These are phyloP conservation scores for Petaurus breviceps DNA, from an alignment of 2,113 vertebrate species.

Conservation along the genomic window DNA sequence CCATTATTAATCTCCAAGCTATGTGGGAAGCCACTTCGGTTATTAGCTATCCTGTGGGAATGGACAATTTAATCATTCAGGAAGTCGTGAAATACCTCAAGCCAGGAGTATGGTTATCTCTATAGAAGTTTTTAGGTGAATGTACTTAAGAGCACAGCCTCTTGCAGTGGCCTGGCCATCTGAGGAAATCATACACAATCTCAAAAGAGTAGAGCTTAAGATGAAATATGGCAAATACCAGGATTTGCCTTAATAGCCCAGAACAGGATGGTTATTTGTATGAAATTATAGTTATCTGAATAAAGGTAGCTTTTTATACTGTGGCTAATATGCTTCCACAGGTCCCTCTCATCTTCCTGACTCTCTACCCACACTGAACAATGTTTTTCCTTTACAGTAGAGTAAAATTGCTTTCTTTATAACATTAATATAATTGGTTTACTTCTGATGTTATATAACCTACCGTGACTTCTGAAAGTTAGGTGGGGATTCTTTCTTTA, in stretches of 20 bases:
- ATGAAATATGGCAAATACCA: background rate
- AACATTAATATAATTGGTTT: background rate
- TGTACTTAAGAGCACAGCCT: background rate
- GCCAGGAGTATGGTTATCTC: slow-evolving; percentile 52
- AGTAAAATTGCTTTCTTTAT: background rate
- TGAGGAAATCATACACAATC: background rate
- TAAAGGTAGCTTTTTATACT: background rate
- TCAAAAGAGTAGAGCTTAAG: background rate
- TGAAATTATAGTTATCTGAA: background rate
- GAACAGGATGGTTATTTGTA: background rate
- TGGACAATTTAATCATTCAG: slow-evolving; percentile 33
- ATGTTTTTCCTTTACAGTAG: background rate
- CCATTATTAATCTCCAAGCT: slow-evolving; percentile 63
- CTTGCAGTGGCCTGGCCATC: background rate
- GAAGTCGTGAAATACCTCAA: slow-evolving; percentile 50
- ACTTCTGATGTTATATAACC: background rate
- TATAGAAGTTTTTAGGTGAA: slow-evolving; percentile 22
- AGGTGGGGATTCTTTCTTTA: background rate
- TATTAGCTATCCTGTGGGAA: slow-evolving; percentile 41
- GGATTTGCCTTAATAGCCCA: background rate
- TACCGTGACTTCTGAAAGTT: background rate
- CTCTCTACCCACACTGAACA: background rate
- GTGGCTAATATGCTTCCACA: background rate
- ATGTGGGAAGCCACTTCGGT: slow-evolving; percentile 36
- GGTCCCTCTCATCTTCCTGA: background rate